A percentile compares a stretch with the other conserved stretches of the same genome.
phyloP scores from a whole-genome alignment of 2,797 vertebrate genomes.

The Hydrolagus colliei region DNA sequence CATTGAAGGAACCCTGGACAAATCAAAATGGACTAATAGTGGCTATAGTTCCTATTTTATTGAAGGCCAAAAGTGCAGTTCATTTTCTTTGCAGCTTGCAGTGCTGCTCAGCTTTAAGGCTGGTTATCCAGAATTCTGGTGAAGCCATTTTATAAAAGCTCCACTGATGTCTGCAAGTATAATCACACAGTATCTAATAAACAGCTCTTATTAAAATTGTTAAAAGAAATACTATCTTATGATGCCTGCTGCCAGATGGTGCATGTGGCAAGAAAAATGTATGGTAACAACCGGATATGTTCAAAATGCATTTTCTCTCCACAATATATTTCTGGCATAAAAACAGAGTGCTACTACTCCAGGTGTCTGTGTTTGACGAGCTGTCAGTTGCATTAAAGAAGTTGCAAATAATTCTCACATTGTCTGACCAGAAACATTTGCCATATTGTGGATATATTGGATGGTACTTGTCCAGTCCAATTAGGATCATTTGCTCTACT shows the following conservation, averaged over 20 bases:
- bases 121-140: too few relatives aligned
- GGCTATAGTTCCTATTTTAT: too few relatives aligned
- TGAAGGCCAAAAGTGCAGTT: too few relatives aligned
- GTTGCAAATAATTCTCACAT: conserved; percentile 15
- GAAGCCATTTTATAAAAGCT: too few relatives aligned
- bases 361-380: conserved; percentile 17
- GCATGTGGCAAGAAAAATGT: neutral
- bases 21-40: too few relatives aligned
- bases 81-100: too few relatives aligned
- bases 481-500: neutral
- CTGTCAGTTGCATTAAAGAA: conserved; percentile 10
- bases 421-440: conserved; percentile 14
- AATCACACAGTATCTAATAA: neutral
- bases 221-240: conserved; percentile 1
- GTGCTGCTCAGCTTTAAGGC: too few relatives aligned
- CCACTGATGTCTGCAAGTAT: conserved; percentile 3
- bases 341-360: conserved; percentile 8
- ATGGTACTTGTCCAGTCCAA: neutral
- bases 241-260: conserved; percentile 18
- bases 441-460: neutral
- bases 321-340: conserved; percentile 18
- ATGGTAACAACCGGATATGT: conserved; percentile 2
- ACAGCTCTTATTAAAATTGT: neutral
- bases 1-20: too few relatives aligned
- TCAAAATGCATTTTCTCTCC: conserved; percentile 1